Evolutionary conservation across 2,888 invertebrate genomes (phyloP).

Genomic region (Clostera curtula): DNA sequence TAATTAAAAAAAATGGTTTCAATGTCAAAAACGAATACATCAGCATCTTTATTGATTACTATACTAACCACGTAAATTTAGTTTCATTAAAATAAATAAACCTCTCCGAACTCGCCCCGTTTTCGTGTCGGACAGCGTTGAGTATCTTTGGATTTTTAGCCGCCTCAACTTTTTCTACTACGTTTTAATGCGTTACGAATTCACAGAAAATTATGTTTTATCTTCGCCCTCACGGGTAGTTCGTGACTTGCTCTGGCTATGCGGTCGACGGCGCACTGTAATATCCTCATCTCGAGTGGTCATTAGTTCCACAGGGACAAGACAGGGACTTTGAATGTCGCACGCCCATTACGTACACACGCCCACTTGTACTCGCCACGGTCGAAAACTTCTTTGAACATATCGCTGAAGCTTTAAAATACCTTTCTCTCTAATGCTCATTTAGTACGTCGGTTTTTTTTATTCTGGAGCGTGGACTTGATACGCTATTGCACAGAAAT

Average conservation of each 20-base stretch:
- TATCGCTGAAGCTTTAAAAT: constrained; percentile 18
- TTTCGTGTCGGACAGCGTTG: constrained; percentile 6
- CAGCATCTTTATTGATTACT: too few species aligned
- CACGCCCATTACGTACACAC: constrained; percentile 55
- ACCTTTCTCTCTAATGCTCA: constrained; percentile 9
- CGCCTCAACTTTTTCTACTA: constrained; percentile 17
- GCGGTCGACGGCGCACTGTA: constrained; percentile 44
- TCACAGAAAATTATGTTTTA: constrained; percentile 29
- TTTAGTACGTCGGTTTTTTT: constrained; percentile 9
- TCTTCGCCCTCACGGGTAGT: constrained; percentile 32
- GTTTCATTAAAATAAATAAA: too few species aligned
- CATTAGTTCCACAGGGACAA: constrained; percentile 66
- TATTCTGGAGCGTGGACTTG: too few species aligned
- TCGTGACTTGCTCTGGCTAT: constrained; percentile 61
- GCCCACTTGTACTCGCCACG: constrained; percentile 28
- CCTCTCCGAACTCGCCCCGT: constrained; percentile 12
- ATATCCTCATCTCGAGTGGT: constrained; percentile 67
- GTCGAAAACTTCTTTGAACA: constrained; percentile 31
- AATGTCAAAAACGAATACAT: too few species aligned
- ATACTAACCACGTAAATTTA: too few species aligned
- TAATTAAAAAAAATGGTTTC: too few species aligned
- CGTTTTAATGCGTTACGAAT: constrained; percentile 27
- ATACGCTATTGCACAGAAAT: too few species aligned
- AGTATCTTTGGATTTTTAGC: constrained; percentile 7
- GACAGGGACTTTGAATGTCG: constrained; percentile 54